A percentile compares a stretch with the other conserved stretches of the same genome.
phyloP scores from a whole-genome alignment of 2,113 vertebrate genomes.

The Elanus axillaris region DNA sequence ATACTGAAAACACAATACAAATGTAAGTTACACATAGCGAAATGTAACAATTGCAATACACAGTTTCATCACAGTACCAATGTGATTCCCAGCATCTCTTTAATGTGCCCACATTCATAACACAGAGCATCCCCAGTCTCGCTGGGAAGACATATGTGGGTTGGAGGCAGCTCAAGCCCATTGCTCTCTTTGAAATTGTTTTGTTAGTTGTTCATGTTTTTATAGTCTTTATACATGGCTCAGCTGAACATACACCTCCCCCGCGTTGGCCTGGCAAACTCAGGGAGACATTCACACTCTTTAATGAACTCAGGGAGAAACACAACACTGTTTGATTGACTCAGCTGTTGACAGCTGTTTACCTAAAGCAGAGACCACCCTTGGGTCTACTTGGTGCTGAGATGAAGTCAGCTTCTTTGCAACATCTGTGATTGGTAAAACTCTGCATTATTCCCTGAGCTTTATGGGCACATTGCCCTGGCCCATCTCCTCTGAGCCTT shows the following conservation, averaged over 20 bases:
- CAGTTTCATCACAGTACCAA: not conserved
- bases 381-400: not conserved
- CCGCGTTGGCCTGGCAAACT: not conserved
- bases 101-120: not conserved
- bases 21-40: not conserved
- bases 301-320: not conserved
- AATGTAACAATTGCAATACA: not conserved
- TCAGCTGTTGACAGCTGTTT: not conserved
- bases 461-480: not conserved
- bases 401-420: not conserved
- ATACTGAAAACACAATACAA: not conserved
- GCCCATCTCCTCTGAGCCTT: not conserved
- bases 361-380: not conserved
- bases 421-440: not conserved
- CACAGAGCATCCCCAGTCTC: not conserved
- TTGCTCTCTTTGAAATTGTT: not conserved
- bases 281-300: not conserved
- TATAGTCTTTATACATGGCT: not conserved
- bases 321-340: not conserved
- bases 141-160: rapidly evolving
- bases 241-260: not conserved
- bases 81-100: rapidly evolving
- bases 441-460: not conserved
- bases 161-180: not conserved
- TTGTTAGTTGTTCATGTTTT: not conserved